phyloP scores from a whole-genome alignment of 2,113 vertebrate species.

The Aldabrachelys gigantea region DNA sequence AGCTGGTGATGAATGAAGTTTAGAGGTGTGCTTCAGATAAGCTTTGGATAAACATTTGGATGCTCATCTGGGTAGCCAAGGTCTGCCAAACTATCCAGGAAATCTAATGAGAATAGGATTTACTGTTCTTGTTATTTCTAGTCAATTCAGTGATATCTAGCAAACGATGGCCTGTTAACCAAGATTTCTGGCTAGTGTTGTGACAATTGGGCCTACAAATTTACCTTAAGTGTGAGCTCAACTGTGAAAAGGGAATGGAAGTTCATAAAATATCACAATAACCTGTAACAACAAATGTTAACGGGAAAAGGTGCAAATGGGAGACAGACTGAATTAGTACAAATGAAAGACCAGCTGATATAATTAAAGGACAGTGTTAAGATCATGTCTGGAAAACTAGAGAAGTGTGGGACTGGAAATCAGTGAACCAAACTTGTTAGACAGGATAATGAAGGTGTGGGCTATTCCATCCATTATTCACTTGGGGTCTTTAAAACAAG shows the following conservation, averaged over 20 bases:
- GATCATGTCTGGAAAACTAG: not conserved
- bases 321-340: not conserved
- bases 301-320: not conserved
- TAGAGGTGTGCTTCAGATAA: not conserved
- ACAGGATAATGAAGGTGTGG: not conserved
- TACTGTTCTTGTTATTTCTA: not conserved
- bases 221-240: not conserved
- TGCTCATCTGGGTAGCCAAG: not conserved
- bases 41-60: not conserved
- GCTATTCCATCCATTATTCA: not conserved
- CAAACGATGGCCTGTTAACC: not conserved
- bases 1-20: not conserved
- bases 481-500: not conserved
- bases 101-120: not conserved
- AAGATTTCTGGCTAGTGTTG: not conserved
- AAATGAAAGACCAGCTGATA: not conserved
- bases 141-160: not conserved
- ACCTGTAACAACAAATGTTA: not conserved
- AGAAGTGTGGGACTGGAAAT: not conserved
- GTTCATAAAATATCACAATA: not conserved
- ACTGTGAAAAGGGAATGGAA: not conserved
- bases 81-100: not conserved
- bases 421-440: not conserved
- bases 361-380: not conserved
- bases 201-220: not conserved